Conservation (phyloP, 2,113 vertebrate genomes). For the Epinephelus fuscoguttatus region DNA sequence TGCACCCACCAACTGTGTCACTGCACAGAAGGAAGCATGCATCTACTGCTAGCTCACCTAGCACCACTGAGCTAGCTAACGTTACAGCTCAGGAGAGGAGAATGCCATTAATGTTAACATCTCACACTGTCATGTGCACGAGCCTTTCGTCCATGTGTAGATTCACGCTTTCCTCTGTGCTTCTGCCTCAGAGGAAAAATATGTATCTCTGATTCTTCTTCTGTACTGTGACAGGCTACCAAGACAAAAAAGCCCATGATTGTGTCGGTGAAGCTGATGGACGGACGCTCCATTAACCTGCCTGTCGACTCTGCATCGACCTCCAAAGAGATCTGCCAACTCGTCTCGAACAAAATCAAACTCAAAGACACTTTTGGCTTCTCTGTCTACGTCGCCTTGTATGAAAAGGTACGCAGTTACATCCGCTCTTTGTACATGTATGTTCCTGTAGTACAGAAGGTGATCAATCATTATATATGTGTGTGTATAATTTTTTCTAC, state of each 20-base stretch:
- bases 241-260: constrained; percentile 91
- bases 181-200: too few species aligned
- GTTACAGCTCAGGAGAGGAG: too few species aligned
- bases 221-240: constrained; percentile 86
- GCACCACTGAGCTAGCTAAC: too few species aligned
- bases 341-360: constrained; percentile 86
- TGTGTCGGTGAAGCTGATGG: constrained; percentile 88
- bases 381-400: constrained; percentile 92
- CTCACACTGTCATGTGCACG: too few species aligned
- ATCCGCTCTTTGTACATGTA: background rate
- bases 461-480: too few species aligned
- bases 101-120: too few species aligned
- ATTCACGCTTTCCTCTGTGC: too few species aligned
- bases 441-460: background rate
- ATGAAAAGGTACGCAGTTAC: constrained; percentile 89
- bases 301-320: constrained; percentile 92
- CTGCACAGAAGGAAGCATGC: too few species aligned
- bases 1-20: too few species aligned
- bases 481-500: too few species aligned
- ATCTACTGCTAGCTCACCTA: too few species aligned
- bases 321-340: constrained; percentile 90
- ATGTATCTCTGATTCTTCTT: background rate
- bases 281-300: constrained; percentile 87
- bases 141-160: too few species aligned
- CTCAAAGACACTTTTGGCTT: constrained; percentile 93